Base-by-base conservation (phyloP, 2,888 invertebrate genomes). In the Clostera curtula region DNA sequence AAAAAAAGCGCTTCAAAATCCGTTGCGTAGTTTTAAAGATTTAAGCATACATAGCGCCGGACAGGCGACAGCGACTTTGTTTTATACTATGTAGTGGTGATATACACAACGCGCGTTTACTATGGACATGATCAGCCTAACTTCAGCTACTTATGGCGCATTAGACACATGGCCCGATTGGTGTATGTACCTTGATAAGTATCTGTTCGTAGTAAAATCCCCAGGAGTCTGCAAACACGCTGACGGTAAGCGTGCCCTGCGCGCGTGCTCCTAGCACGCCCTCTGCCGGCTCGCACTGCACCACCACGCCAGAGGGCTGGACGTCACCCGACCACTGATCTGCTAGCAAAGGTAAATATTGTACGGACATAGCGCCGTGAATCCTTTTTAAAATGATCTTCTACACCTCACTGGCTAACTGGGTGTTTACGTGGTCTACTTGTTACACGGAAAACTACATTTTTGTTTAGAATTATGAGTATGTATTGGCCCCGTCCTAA, bases 191-290 rank as follows among this genome's bases (percentile, higher is more conserved):
- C 49, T 61, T 40, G 24, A 79, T 39, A 2, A 74, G 56, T 20
- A 79, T 36, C 52, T 75, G 76, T 34, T 76, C 73, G 10, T 24
- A 36, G 53, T 75, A 77, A 3, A 71, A 44, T 1, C 77, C 79
- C 74, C 75, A 74, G 53, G 57, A 56, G 60, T 70, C 69, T 0
- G 73, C 68, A 45, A 55, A 61, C 29, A 61, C 69, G 3, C 37
- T 36, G 34, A 76, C 46, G 3, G 8, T 1, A 72, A 9, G 24
- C 10, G 19, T 7, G 28, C 41, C 13, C 4, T n/a, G 8, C 2
- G 26, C 61, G 31, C 11, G 27, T 19, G 51, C 40, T 1, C 43
- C 39, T 21, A 60, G 43, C 22, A 34, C 36, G 20, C 50, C 63
- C 36, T 22, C 2, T 8, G 40, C 23, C 2, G 66, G 67, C 22